Conservation (phyloP, 1,140 invertebrate genomes). For the Triops cancriformis region DNA sequence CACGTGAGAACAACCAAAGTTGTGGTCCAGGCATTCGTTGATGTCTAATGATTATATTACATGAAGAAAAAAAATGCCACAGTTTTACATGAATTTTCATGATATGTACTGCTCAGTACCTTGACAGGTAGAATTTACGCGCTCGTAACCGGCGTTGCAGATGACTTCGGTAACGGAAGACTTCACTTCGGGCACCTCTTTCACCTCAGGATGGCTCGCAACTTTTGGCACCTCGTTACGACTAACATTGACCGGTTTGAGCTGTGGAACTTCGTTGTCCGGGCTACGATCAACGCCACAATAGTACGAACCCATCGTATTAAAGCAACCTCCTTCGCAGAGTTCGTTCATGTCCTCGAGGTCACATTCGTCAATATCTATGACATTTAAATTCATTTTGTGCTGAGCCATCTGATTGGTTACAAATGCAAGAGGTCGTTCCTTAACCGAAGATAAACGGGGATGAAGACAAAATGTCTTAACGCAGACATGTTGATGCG, state of each 20-base stretch:
- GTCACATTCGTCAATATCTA: slow-evolving; percentile 43
- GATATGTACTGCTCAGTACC: background rate
- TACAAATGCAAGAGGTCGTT: too few species aligned
- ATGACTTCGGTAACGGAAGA: background rate
- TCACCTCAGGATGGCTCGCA: background rate
- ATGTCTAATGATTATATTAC: slow-evolving; percentile 42
- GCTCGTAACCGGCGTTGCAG: slow-evolving; percentile 8
- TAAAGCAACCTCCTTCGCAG: slow-evolving; percentile 50
- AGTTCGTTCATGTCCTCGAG: slow-evolving; percentile 44
- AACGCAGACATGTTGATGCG: too few species aligned
- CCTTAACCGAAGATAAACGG: too few species aligned
- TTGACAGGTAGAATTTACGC: background rate
- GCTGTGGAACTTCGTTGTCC: background rate
- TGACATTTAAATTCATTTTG: background rate
- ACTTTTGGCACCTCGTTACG: background rate
- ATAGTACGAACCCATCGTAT: slow-evolving; percentile 69
- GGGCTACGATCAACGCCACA: slow-evolving; percentile 42
- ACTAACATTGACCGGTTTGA: background rate
- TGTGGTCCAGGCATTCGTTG: slow-evolving; percentile 52
- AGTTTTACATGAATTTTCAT: background rate
- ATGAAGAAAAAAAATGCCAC: background rate
- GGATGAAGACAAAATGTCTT: too few species aligned
- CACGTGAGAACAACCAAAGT: slow-evolving; percentile 40
- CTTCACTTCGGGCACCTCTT: background rate
- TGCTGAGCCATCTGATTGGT: background rate